Evolutionary conservation across 2,113 vertebrate species (phyloP).

Genomic region (Maylandia zebra): DNA sequence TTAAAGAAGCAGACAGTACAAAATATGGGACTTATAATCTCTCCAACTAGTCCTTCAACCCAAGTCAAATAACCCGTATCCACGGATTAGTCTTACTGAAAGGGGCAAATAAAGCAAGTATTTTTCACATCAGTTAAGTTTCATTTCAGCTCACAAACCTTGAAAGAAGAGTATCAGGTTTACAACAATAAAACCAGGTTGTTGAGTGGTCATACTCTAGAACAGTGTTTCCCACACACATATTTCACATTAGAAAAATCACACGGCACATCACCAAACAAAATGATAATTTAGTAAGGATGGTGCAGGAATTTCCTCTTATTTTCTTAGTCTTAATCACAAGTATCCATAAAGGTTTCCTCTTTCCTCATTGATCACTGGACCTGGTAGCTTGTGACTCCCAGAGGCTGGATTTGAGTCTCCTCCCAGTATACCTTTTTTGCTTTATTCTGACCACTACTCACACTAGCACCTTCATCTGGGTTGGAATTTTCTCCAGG

Average conservation of each 20-base stretch:
- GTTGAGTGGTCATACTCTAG: neutral
- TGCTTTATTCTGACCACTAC: neutral
- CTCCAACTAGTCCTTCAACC: neutral
- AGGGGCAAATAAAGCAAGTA: neutral
- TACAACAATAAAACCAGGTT: neutral
- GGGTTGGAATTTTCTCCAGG: neutral
- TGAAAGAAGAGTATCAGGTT: neutral
- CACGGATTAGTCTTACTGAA: fast-evolving
- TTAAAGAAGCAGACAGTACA: neutral
- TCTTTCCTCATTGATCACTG: neutral
- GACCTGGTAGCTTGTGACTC: neutral
- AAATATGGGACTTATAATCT: neutral
- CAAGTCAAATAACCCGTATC: fast-evolving
- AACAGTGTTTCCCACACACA: neutral
- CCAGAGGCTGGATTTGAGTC: neutral
- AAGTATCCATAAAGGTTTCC: neutral
- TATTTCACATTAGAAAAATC: neutral
- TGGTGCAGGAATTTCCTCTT: neutral
- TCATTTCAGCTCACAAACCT: neutral
- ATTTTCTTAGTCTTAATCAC: neutral
- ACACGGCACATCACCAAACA: fast-evolving
- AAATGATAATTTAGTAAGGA: neutral
- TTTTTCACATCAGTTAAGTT: neutral
- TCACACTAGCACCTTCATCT: neutral
- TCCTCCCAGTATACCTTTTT: neutral